phyloP scores from a whole-genome alignment of 2,797 vertebrate species.

The Okamejei kenojei region DNA sequence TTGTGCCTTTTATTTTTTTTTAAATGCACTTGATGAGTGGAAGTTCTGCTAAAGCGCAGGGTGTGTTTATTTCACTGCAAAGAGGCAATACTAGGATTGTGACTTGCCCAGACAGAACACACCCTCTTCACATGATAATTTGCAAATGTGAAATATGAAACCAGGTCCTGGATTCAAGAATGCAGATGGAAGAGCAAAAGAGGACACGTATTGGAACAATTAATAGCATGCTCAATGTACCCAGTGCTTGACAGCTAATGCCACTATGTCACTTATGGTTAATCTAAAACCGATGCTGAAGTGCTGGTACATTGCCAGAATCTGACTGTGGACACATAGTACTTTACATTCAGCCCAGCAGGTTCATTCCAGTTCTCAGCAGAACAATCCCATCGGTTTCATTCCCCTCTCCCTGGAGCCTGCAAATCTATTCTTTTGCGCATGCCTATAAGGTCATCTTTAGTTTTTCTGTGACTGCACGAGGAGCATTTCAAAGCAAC shows the following conservation, averaged over 20 bases:
- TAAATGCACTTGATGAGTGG: background rate
- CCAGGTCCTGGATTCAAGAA: background rate
- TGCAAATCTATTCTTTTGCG: no score
- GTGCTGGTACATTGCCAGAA: background rate
- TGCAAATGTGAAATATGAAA: background rate
- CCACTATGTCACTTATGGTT: background rate
- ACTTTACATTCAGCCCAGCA: no score
- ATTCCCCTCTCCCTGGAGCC: no score
- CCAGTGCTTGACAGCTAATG: background rate
- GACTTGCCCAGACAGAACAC: no score
- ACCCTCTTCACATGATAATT: background rate
- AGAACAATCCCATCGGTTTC: no score
- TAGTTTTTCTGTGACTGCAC: no score
- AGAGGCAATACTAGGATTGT: background rate
- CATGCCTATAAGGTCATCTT: no score
- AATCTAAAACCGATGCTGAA: background rate
- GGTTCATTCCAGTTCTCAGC: no score
- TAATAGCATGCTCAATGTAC: background rate
- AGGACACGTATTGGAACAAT: background rate
- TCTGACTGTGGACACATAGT: background rate
- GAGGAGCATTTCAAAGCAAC: no score
- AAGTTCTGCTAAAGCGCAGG: background rate
- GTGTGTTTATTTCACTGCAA: background rate
- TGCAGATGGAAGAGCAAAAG: background rate
- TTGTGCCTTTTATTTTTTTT: background rate